Base-by-base conservation (phyloP, 1,140 invertebrate genomes). In the Drosophila nebulosa region DNA sequence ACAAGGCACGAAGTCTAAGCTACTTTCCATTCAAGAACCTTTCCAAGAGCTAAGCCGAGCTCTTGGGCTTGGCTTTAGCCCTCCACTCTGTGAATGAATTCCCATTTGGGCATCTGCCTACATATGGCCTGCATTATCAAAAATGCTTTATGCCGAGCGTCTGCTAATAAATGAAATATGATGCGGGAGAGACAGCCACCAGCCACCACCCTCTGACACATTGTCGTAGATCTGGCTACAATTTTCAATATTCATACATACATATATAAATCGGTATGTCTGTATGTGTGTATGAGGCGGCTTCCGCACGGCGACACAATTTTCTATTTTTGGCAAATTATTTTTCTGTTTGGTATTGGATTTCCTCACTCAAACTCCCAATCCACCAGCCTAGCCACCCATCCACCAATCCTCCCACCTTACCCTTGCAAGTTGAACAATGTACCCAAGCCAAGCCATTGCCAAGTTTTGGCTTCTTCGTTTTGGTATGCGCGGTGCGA, bases 111-210 rank as follows among this genome's bases (percentile, higher is more conserved):
- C 67, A 30, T 32, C 71, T 27, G 21, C 62, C 35, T 80, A 78
- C 83, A 90, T 90, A 90, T 90, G 83, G 74, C 74, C 73, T 74
- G 83, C 83, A 90, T 90, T 90, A 90, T 81, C 64, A 80, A 79
- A 88, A 83, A 69, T 79, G 67, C 72, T 76, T 66, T 42, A 26
- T 53, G 61, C 36, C 60, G 36, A 16, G 56, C 56, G 63, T 53
- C 62, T 78, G 88, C 88, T 90, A 90, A 90, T 90, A 90, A 90
- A 90, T 90, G 88, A 90, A 90, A 90, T 90, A 90, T 85, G 88
- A 90, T 88, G 88, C 85, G 35, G 46, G 67, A 50, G 42, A 56
- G 56, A 32, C 14, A 24, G 10, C 35, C 26, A 30, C 58, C 30
- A 32, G 18, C 30, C 60, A 12, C 39, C 57, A 57, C 57, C 63